These are phyloP conservation scores for Mimas tiliae DNA, from an alignment of 2,888 invertebrate species.

Conservation along the genomic window DNA sequence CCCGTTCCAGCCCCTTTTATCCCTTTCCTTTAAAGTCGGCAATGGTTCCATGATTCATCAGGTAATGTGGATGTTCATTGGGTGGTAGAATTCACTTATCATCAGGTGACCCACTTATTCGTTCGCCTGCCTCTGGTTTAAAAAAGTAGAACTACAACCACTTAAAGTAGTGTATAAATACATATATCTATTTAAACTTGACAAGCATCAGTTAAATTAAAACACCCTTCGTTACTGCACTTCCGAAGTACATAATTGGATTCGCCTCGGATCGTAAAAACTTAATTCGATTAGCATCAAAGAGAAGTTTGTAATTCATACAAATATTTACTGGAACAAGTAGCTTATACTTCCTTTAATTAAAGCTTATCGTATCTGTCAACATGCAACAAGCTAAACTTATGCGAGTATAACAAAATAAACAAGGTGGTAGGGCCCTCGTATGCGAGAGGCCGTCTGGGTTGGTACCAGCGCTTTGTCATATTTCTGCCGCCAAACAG, in stretches of 20 bases:
- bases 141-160: too few species aligned
- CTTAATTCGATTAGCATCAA: constrained; percentile 32
- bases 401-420: not conserved
- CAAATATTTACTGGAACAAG: constrained; percentile 30
- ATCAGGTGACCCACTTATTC: too few species aligned
- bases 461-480: too few species aligned
- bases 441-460: too few species aligned
- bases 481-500: too few species aligned
- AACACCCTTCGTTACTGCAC: constrained; percentile 38
- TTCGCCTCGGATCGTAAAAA: constrained; percentile 32
- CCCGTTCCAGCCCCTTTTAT: too few species aligned
- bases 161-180: not conserved
- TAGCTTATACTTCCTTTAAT: not conserved
- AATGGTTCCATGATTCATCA: too few species aligned
- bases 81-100: too few species aligned
- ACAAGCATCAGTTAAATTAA: constrained; percentile 31
- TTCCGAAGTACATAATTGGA: constrained; percentile 35
- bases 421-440: too few species aligned
- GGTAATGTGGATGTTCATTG: too few species aligned
- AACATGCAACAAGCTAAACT: not conserved
- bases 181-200: constrained; percentile 1
- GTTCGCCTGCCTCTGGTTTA: too few species aligned
- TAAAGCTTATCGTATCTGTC: not conserved
- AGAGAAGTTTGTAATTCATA: constrained; percentile 28
- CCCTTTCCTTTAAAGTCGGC: too few species aligned